Conservation (phyloP, 2,797 vertebrate genomes). For the Hoplostethus atlanticus region DNA sequence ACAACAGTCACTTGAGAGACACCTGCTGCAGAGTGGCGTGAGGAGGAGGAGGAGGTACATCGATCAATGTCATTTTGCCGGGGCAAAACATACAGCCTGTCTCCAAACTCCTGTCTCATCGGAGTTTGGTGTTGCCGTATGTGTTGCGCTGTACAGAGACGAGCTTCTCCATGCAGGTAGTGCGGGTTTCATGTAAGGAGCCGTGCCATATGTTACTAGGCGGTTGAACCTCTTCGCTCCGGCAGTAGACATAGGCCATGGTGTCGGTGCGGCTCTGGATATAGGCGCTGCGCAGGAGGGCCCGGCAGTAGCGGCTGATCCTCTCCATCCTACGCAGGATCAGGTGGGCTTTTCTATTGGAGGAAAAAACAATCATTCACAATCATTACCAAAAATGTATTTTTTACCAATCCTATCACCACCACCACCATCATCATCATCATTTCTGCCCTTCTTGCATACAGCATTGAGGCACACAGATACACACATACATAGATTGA, state of each 20-base stretch:
- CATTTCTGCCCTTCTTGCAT: background rate
- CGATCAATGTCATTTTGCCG: conserved; percentile 64
- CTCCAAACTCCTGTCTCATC: conserved; percentile 84
- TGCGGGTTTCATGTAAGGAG: conserved; percentile 92
- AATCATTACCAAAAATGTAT: background rate
- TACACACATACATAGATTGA: too few relatives aligned
- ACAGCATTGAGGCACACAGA: background rate
- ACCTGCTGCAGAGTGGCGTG: conserved; percentile 62
- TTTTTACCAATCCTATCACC: background rate
- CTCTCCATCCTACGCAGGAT: conserved; percentile 93
- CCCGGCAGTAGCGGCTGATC: conserved; percentile 90
- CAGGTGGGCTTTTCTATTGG: conserved; percentile 93
- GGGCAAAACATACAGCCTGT: background rate
- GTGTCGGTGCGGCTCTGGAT: conserved; percentile 98
- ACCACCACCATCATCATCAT: background rate
- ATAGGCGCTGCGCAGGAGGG: conserved; percentile 92
- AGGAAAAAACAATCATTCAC: background rate
- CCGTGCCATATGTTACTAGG: conserved; percentile 88
- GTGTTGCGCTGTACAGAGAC: conserved; percentile 96
- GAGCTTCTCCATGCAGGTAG: conserved; percentile 94
- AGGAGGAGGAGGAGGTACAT: conserved; percentile 44
- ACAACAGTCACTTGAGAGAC: conserved; percentile 63
- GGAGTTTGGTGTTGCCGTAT: conserved; percentile 95
- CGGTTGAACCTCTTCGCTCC: conserved; percentile 88
- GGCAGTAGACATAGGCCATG: conserved; percentile 93